Evolutionary conservation across 1,140 invertebrate species (phyloP).

Genomic region (Laodelphax striatellus): DNA sequence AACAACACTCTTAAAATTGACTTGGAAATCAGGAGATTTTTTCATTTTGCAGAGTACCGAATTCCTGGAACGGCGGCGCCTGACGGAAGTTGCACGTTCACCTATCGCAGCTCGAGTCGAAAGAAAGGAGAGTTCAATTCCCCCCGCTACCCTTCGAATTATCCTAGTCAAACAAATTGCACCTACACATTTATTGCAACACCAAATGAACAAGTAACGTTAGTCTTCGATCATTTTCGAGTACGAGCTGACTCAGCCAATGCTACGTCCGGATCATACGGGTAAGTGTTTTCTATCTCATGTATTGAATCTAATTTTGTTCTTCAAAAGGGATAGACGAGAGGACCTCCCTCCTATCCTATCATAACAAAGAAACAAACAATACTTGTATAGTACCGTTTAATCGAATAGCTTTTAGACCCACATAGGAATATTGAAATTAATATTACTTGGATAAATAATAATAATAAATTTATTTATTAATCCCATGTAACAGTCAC

Average conservation of each 20-base stretch:
- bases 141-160: slow-evolving; percentile 89
- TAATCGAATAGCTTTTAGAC: too few species aligned
- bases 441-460: too few species aligned
- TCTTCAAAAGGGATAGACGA: background rate
- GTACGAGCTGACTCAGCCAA: slow-evolving; percentile 55
- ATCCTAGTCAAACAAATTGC: slow-evolving; percentile 87
- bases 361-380: too few species aligned
- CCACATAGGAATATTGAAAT: too few species aligned
- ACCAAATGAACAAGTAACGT: slow-evolving; percentile 79
- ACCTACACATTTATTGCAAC: slow-evolving; percentile 77
- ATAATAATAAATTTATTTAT: too few species aligned
- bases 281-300: slow-evolving; percentile 31
- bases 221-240: slow-evolving; percentile 90
- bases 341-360: too few species aligned
- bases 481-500: too few species aligned
- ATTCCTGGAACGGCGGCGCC: slow-evolving; percentile 90
- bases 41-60: slow-evolving; percentile 58
- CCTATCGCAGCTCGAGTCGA: slow-evolving; percentile 72
- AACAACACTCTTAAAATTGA: too few species aligned
- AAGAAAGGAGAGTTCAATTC: slow-evolving; percentile 90
- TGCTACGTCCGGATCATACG: slow-evolving; percentile 39
- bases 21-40: background rate
- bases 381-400: too few species aligned
- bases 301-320: background rate
- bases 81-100: slow-evolving; percentile 80